Conservation (phyloP, 2,888 invertebrate species). For the Oxytorus armatus region DNA sequence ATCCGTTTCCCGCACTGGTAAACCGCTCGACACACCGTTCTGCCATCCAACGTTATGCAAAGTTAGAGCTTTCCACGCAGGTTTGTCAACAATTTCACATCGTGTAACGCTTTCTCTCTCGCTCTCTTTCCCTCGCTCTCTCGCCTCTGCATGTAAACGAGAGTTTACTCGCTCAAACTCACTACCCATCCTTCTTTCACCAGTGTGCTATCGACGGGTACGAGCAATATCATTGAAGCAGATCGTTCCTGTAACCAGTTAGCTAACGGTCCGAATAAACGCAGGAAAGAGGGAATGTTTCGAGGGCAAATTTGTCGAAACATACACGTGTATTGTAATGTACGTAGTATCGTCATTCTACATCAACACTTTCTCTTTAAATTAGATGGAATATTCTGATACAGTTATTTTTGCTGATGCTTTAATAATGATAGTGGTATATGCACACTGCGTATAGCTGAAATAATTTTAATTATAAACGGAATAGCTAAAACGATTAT, state of each 20-base stretch:
- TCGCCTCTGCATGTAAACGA: conserved; percentile 39
- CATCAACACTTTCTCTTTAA: background rate
- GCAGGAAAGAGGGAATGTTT: conserved; percentile 8
- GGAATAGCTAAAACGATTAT: conserved; percentile 3
- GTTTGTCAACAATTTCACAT: conserved; percentile 58
- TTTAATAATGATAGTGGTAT: background rate
- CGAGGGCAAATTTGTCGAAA: conserved; percentile 10
- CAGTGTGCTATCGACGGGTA: conserved; percentile 30
- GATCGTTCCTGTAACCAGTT: conserved; percentile 38
- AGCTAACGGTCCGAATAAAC: conserved; percentile 31
- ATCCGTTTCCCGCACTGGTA: conserved; percentile 46
- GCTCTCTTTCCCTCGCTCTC: too few relatives aligned
- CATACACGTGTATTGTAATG: background rate
- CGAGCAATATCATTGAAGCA: conserved; percentile 37
- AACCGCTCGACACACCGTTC: conserved; percentile 53
- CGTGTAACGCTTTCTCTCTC: conserved; percentile 53
- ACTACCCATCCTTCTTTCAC: background rate
- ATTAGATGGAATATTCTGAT: background rate
- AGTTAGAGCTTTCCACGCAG: conserved; percentile 56
- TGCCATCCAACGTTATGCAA: conserved; percentile 57
- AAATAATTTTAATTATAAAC: background rate
- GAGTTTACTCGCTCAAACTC: conserved; percentile 37
- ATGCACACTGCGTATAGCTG: background rate
- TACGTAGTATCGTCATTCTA: background rate
- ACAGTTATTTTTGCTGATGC: background rate